Conservation (phyloP, 2,888 invertebrate species). For the Abscondita cerata region DNA sequence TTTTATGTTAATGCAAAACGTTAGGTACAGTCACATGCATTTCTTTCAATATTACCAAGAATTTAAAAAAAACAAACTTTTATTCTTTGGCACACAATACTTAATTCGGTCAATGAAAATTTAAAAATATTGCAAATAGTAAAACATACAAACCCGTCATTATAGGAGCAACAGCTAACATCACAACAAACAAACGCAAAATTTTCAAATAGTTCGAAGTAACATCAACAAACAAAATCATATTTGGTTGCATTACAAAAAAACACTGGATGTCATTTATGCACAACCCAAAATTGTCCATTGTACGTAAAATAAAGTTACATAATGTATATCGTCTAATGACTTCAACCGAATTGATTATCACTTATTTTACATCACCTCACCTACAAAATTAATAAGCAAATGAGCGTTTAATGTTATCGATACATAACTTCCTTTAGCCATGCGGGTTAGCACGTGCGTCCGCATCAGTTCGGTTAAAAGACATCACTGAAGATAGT, state of each 20-base stretch:
- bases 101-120: too few relatives aligned
- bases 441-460: conserved; percentile 29
- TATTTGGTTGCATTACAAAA: conserved; percentile 9
- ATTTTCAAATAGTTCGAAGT: conserved; percentile 19
- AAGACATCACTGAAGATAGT: conserved; percentile 26
- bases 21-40: too few relatives aligned
- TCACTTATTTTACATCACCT: too few relatives aligned
- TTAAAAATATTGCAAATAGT: too few relatives aligned
- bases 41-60: too few relatives aligned
- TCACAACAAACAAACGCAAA: conserved; percentile 12
- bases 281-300: neutral
- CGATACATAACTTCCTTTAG: neutral
- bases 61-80: too few relatives aligned
- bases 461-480: conserved; percentile 19
- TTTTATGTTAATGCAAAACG: too few relatives aligned
- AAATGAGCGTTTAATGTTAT: neutral
- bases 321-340: neutral
- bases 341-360: too few relatives aligned
- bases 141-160: conserved; percentile 20
- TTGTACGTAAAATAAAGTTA: neutral
- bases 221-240: conserved; percentile 9
- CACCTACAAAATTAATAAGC: too few relatives aligned
- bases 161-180: conserved; percentile 14
- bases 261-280: conserved; percentile 6
- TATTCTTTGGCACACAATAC: too few relatives aligned